phyloP scores from a whole-genome alignment of 2,797 vertebrate species.

The Lagodon rhomboides region DNA sequence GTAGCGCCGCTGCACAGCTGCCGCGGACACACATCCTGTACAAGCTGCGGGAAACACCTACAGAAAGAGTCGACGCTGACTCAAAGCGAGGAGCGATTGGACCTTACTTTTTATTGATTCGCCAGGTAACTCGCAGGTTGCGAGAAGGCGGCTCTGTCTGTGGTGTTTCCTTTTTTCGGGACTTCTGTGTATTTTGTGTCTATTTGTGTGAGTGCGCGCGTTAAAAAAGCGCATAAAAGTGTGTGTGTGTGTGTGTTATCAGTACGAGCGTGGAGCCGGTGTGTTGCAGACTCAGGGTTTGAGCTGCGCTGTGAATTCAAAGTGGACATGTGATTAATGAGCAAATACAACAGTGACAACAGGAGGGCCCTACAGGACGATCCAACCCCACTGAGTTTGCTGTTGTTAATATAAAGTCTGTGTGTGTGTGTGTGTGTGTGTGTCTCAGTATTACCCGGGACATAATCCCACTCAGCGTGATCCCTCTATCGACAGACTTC shows the following conservation, averaged over 20 bases:
- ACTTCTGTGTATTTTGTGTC: not conserved
- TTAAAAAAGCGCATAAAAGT: not conserved
- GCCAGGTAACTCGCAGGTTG: not conserved
- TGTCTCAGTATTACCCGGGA: constrained; percentile 1
- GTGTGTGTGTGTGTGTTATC: constrained; percentile 1
- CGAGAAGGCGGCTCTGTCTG: too few relatives aligned
- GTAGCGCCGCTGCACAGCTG: not conserved
- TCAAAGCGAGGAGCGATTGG: constrained; percentile 28
- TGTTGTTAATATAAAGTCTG: constrained; percentile 27
- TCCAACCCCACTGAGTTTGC: constrained; percentile 41
- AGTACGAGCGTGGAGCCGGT: not conserved
- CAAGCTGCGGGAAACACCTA: constrained; percentile 16
- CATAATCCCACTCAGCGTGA: constrained; percentile 45
- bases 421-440: constrained; percentile 5
- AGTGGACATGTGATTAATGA: constrained; percentile 65
- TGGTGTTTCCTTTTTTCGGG: too few relatives aligned
- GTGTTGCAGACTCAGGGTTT: constrained; percentile 36
- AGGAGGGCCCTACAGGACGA: constrained; percentile 39
- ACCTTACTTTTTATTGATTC: constrained; percentile 40
- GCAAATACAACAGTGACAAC: constrained; percentile 46
- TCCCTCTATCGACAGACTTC: constrained; percentile 22
- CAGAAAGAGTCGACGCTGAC: constrained; percentile 27
- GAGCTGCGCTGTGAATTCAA: constrained; percentile 48
- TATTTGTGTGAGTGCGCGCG: not conserved
- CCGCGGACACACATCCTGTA: not conserved